These are phyloP conservation scores for Ctenoplectra terminalis DNA, from an alignment of 1,140 invertebrate species.

Conservation along the genomic window DNA sequence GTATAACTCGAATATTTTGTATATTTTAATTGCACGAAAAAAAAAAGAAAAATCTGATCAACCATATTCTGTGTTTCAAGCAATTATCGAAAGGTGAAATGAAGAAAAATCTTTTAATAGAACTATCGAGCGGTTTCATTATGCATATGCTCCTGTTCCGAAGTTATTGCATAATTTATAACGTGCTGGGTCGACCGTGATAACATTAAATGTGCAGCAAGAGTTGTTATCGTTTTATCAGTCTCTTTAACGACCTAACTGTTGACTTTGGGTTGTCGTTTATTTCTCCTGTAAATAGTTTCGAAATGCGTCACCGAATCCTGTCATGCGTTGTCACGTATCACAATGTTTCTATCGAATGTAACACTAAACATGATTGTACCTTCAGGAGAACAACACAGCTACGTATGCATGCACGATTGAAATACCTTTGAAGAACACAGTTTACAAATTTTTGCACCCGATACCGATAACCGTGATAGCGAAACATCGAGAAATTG, in stretches of 20 bases:
- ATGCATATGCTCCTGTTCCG: neutral
- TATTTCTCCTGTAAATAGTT: constrained; percentile 47
- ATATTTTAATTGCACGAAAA: neutral
- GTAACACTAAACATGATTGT: neutral
- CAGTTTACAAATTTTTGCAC: neutral
- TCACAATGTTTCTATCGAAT: neutral
- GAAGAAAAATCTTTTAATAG: neutral
- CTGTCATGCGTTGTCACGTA: neutral
- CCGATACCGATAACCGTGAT: neutral
- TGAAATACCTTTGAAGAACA: neutral
- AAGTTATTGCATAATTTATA: constrained; percentile 13
- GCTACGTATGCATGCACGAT: neutral
- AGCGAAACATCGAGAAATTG: neutral
- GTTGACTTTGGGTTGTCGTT: constrained; percentile 22
- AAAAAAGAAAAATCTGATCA: too few relatives aligned
- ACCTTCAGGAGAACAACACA: neutral
- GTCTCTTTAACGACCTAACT: constrained; percentile 20
- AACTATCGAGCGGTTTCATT: constrained; percentile 7
- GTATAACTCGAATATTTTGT: neutral
- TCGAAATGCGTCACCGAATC: constrained; percentile 15
- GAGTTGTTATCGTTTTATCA: constrained; percentile 29
- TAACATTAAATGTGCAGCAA: constrained; percentile 18
- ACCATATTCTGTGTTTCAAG: too few relatives aligned
- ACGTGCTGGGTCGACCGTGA: constrained; percentile 12
- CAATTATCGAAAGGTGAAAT: neutral